Evolutionary conservation across 2,797 vertebrate species (phyloP), one percentile per base, ranked within the genome.

Genomic region (Trichosurus vulpecula): DNA sequence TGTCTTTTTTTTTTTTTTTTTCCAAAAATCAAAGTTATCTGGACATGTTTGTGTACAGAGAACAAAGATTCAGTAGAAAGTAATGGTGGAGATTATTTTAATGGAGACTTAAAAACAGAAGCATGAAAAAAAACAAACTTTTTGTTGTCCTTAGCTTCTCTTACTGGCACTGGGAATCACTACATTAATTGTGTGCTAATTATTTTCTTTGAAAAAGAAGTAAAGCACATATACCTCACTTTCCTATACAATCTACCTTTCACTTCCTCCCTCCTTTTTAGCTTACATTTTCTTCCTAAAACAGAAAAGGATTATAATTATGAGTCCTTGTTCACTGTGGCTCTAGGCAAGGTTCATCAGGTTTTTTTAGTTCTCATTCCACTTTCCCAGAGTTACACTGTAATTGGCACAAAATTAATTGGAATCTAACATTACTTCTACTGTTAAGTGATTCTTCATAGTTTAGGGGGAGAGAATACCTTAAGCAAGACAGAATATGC

Each of bases 331-430:
- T 25, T 54, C 14, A 54, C 2, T 3, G 29, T 90, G 92, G 87
- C 30, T 94, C 53, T 93, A 94, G 92, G 51, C 19, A 91, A 5
- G 1, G 54, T 91, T 41, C 35, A 12, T 52, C 22, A 14, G 0
- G 90, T 90, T 90, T 74, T 0, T 54, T 91, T 51, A 41, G 29
- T 30, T 95, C 55, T 92, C 47, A 53, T 35, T 53, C 66, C 47
- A 92, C 22, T 96, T n/a, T 30, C 89, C 58, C 95, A 93, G 90
- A 52, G 52, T 94, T 94, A 95, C 91, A 52, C 52, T 94, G 66
- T 93, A 92, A n/a, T 94, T 51, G 58, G 19, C 81, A n/a, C 90
- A 94, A 90, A 93, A 95, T 93, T 96, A 92, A 74, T 95, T 81
- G 30, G 52, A 96, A 94, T 93, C 90, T 93, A 93, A 87, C 74